Conservation (phyloP, 2,888 invertebrate species). For the Brassicogethes aeneus region DNA sequence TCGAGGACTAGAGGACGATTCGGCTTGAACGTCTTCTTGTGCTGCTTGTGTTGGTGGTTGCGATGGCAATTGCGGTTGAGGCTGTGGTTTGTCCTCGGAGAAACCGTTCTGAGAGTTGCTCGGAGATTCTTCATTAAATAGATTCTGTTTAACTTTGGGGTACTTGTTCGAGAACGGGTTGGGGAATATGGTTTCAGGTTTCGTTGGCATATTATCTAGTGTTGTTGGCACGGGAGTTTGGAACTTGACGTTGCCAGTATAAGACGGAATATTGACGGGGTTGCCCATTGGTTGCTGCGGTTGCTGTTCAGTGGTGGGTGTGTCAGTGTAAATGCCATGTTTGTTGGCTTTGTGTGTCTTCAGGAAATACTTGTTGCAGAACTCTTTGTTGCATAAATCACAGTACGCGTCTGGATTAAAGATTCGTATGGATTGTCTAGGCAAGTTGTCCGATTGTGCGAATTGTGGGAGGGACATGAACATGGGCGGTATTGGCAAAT, state of each 20-base stretch:
- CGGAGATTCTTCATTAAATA: constrained; percentile 29
- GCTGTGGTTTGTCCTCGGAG: constrained; percentile 20
- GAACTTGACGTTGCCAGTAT: constrained; percentile 32
- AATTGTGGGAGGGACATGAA: constrained; percentile 39
- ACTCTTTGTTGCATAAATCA: constrained; percentile 95
- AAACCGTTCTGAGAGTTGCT: constrained; percentile 33
- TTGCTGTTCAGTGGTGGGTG: constrained; percentile 27
- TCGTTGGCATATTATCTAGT: constrained; percentile 25
- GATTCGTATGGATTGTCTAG: constrained; percentile 61
- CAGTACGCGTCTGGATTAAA: constrained; percentile 97
- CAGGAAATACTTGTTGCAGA: constrained; percentile 96
- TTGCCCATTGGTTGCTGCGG: constrained; percentile 20
- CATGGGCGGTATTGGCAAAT: constrained; percentile 35
- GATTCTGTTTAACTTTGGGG: constrained; percentile 30
- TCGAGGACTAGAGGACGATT: constrained; percentile 35
- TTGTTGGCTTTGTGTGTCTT: constrained; percentile 98
- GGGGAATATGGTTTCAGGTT: constrained; percentile 48
- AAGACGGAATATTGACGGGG: constrained; percentile 32
- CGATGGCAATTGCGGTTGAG: constrained; percentile 20
- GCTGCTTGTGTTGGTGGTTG: constrained; percentile 20
- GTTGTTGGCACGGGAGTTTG: constrained; percentile 34
- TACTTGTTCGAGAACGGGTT: constrained; percentile 67
- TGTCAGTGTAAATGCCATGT: constrained; percentile 74
- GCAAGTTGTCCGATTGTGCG: constrained; percentile 32
- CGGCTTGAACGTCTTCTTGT: constrained; percentile 25